Evolutionary conservation across 1,140 invertebrate species (phyloP).

Genomic region (Habropoda laboriosa): DNA sequence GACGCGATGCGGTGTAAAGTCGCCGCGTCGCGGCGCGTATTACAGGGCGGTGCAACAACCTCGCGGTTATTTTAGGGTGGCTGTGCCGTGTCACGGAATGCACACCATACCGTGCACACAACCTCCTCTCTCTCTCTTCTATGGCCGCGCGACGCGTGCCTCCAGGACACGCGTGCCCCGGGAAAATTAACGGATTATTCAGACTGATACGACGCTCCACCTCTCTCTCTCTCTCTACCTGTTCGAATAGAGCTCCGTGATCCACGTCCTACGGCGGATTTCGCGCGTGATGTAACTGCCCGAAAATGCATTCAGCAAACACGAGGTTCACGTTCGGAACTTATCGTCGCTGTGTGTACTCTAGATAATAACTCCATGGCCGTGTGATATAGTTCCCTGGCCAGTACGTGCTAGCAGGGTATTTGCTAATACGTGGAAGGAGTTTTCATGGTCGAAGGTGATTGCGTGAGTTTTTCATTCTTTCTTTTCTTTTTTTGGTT

Average conservation of each 20-base stretch:
- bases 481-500: too few species aligned
- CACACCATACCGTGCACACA: slow-evolving; percentile 56
- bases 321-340: not conserved
- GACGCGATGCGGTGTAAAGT: not conserved
- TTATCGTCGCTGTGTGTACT: not conserved
- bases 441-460: too few species aligned
- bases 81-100: slow-evolving; percentile 73
- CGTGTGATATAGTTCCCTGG: too few species aligned
- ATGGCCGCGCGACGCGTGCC: slow-evolving; percentile 22
- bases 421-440: too few species aligned
- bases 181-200: slow-evolving; percentile 61
- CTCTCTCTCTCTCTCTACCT: not conserved
- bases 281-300: not conserved
- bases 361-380: too few species aligned
- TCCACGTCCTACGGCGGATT: not conserved
- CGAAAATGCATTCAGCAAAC: slow-evolving; percentile 15
- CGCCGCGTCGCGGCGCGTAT: slow-evolving; percentile 56
- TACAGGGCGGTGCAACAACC: slow-evolving; percentile 74
- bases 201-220: too few species aligned
- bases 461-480: too few species aligned
- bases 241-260: not conserved
- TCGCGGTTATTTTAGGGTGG: slow-evolving; percentile 76
- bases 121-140: too few species aligned
- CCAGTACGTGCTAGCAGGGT: too few species aligned
- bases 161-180: slow-evolving; percentile 49